phyloP scores from a whole-genome alignment of 2,113 vertebrate species.

The Brienomyrus brachyistius region DNA sequence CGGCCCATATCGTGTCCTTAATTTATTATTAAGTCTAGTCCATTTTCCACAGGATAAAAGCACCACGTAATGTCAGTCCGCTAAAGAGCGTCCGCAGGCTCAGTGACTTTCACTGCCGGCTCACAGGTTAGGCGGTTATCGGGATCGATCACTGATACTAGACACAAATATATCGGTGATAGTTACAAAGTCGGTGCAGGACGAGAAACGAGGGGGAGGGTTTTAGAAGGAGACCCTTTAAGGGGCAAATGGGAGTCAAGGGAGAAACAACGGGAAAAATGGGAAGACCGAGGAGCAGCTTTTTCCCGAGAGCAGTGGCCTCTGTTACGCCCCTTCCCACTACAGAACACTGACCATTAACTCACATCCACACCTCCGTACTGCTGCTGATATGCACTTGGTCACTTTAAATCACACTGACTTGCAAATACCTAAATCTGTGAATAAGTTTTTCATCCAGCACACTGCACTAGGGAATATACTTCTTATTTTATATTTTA shows the following conservation, averaged over 20 bases:
- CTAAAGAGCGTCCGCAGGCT: neutral
- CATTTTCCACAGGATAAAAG: neutral
- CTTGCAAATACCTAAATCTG: no score
- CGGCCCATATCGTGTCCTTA: neutral
- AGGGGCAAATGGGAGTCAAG: neutral
- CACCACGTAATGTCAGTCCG: neutral
- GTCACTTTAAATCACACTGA: no score
- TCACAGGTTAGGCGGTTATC: no score
- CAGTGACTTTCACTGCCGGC: no score
- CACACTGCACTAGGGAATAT: no score
- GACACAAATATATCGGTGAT: neutral
- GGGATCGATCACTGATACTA: neutral
- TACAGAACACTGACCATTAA: no score
- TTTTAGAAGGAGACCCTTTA: neutral
- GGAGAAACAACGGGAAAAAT: neutral
- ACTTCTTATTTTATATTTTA: no score
- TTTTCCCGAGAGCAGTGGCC: no score
- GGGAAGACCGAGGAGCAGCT: neutral
- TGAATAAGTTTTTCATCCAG: no score
- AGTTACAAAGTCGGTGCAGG: neutral
- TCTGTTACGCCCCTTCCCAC: no score
- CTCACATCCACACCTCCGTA: no score
- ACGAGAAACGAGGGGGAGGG: neutral
- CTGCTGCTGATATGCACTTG: no score
- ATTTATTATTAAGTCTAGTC: neutral